Conservation (phyloP, 1,140 invertebrate genomes). For the Eupristina koningsbergeri region DNA sequence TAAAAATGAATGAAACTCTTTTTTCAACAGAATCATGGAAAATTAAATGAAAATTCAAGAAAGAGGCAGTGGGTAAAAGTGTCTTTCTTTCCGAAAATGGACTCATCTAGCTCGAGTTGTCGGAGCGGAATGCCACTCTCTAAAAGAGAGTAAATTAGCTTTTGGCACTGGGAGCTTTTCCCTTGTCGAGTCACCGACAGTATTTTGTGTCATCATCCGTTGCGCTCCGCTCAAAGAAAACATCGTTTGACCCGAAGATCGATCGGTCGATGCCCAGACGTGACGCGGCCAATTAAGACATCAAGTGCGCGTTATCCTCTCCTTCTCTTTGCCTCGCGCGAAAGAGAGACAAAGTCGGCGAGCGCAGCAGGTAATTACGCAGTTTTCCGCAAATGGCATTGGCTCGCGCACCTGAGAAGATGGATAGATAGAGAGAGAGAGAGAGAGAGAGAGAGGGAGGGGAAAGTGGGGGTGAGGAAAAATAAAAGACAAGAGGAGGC, state of each 20-base stretch:
- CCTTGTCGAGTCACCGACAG: too few species aligned
- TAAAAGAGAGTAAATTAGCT: conserved; percentile 3
- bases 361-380: conserved; percentile 66
- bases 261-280: background rate
- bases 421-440: too few species aligned
- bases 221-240: background rate
- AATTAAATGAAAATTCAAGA: background rate
- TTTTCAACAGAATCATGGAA: background rate
- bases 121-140: background rate
- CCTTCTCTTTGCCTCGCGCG: background rate
- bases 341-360: background rate
- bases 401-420: conserved; percentile 31
- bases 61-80: background rate
- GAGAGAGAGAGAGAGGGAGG: too few species aligned
- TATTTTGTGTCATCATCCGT: background rate
- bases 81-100: background rate
- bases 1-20: too few species aligned
- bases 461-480: conserved; percentile 54
- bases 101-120: background rate
- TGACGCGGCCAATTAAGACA: conserved; percentile 67
- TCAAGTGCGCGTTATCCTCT: conserved; percentile 53
- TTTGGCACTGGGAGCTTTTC: conserved; percentile 8
- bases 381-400: conserved; percentile 70
- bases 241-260: background rate
- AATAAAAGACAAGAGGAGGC: conserved; percentile 31